Base-by-base conservation (phyloP, 2,113 vertebrate species). In the Mus spicilegus region DNA sequence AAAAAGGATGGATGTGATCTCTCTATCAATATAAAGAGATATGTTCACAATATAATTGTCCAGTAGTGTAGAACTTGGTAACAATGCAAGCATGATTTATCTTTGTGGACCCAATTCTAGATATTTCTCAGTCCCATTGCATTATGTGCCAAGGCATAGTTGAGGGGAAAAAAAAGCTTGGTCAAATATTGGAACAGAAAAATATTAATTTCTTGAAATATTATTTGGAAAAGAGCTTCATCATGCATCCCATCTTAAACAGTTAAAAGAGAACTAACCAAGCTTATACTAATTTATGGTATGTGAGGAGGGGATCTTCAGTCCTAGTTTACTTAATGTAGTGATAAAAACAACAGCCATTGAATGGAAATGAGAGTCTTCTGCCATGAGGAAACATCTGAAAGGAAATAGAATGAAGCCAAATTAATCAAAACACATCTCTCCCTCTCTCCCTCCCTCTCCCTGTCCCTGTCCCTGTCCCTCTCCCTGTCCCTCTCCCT, bases 71-170 rank as follows among this genome's bases (percentile, higher is more conserved):
- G 20, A 61, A 56, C 9, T 84, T 9, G 26, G 26, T 76, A 49
- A 7, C 9, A 84, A 42, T 4, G 30, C 39, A 7, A 14, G 1
- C 63, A 76, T 88, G n/a, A 63, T 13, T 61, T 19, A 51, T 12
- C 51, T 88, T 46, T 61, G 16, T 95, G 49, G 10, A 1, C 1
- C 51, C 17, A 70, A 4, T 81, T 13, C 9, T 65, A 4, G 3
- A 11, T 36, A 80, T 17, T 69, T 77, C 13, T n/a, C 4, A 36
- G 1, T 46, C 0, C 1, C 16, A 22, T 28, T 76, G 1, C n/a
- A 91, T 89, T 58, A 3, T 11, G 7, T 28, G 46, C 12, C 51
- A 14, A 46, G n/a, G 46, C 0, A 3, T 30, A 46, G 49, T 14
- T 77, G 73, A 22, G 36, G 8, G 10, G 87, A 82, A 63, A 72